These are phyloP conservation scores for Lithophane leautieri DNA, from an alignment of 2,888 invertebrate genomes.

Conservation along the genomic window DNA sequence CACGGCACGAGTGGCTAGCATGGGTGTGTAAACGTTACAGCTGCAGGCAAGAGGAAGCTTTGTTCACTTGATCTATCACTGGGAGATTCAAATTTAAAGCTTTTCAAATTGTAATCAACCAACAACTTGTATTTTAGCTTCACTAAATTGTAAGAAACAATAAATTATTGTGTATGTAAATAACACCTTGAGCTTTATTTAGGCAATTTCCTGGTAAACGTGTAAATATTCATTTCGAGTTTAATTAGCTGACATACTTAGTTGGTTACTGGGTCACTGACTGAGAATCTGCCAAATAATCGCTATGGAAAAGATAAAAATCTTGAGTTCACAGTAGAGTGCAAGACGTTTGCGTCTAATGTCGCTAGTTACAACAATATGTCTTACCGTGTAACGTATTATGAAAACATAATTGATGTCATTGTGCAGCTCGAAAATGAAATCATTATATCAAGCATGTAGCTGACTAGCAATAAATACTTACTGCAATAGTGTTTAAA, in stretches of 20 bases:
- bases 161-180: constrained; percentile 91
- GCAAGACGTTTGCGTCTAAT: constrained; percentile 21
- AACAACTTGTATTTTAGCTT: constrained; percentile 90
- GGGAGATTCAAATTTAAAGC: constrained; percentile 87
- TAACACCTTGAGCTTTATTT: constrained; percentile 88
- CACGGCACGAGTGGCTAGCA: constrained; percentile 82
- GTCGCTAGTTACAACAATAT: constrained; percentile 28
- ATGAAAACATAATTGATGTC: constrained; percentile 6
- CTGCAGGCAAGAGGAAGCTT: constrained; percentile 84
- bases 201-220: constrained; percentile 81
- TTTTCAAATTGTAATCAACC: constrained; percentile 89
- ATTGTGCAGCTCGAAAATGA: constrained; percentile 9
- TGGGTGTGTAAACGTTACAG: constrained; percentile 83
- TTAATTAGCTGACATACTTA: constrained; percentile 69
- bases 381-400: constrained; percentile 16
- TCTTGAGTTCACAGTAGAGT: constrained; percentile 50
- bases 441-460: constrained; percentile 13
- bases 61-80: constrained; percentile 85
- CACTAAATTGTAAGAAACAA: constrained; percentile 91
- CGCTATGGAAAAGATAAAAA: constrained; percentile 53
- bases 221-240: constrained; percentile 67
- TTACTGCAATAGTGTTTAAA: constrained; percentile 2
- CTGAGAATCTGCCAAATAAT: constrained; percentile 69
- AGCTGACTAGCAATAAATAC: constrained; percentile 8
- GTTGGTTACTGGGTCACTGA: constrained; percentile 68